phyloP scores from a whole-genome alignment of 2,113 vertebrate genomes.

The Oreochromis spilurus region DNA sequence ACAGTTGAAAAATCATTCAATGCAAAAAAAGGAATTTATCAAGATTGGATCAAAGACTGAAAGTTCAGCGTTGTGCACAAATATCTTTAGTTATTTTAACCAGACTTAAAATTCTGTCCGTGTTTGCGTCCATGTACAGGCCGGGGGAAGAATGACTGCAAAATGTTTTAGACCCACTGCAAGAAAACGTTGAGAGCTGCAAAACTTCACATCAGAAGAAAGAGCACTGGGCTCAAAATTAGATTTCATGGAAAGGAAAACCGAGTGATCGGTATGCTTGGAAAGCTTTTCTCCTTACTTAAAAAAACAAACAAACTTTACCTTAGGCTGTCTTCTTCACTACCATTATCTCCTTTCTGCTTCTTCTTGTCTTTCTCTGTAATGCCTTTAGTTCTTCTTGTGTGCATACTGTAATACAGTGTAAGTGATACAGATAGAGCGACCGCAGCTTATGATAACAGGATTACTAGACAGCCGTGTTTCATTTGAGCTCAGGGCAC shows the following conservation, averaged over 20 bases:
- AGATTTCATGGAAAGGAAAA: background rate
- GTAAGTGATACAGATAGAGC: slow-evolving; percentile 47
- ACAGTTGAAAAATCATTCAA: background rate
- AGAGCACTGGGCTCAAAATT: background rate
- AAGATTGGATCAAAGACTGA: background rate
- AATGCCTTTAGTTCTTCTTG: background rate
- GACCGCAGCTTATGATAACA: slow-evolving; percentile 46
- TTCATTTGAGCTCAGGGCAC: slow-evolving; percentile 34
- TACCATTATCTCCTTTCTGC: background rate
- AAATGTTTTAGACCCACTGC: background rate
- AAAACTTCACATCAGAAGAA: background rate
- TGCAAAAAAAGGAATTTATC: background rate
- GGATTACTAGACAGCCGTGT: slow-evolving; percentile 41
- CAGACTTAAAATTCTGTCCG: background rate
- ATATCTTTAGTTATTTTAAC: background rate
- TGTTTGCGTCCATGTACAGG: background rate
- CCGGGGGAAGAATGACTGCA: background rate
- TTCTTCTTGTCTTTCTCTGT: background rate
- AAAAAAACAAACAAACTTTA: background rate
- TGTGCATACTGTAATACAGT: background rate
- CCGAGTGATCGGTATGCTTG: background rate
- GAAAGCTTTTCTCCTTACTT: background rate
- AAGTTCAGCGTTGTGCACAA: background rate
- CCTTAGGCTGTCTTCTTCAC: background rate
- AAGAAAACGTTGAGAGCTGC: background rate